phyloP scores from a whole-genome alignment of 2,888 invertebrate species.

The Oligia fasciuncula region DNA sequence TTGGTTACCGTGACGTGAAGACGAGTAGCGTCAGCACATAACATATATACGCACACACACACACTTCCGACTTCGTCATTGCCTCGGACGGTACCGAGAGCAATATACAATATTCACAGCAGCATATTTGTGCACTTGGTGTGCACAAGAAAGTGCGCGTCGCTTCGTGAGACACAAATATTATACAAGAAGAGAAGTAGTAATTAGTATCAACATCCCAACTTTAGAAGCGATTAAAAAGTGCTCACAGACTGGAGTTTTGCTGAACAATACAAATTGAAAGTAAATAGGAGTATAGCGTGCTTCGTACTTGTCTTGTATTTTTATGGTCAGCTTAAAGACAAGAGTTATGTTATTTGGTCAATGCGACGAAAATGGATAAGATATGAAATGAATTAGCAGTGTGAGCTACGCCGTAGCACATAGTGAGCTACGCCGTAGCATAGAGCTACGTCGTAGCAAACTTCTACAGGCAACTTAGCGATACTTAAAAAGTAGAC shows the following conservation, averaged over 20 bases:
- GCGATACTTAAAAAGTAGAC: not conserved
- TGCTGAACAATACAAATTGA: constrained; percentile 33
- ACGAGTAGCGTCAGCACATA: no score
- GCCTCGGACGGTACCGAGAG: no score
- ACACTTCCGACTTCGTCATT: no score
- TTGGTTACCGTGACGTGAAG: no score
- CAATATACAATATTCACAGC: no score
- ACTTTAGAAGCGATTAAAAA: constrained; percentile 18
- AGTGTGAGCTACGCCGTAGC: not conserved
- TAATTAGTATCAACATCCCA: constrained; percentile 8
- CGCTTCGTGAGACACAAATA: no score
- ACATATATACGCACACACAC: no score
- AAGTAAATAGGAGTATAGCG: constrained; percentile 32
- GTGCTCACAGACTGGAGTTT: constrained; percentile 3
- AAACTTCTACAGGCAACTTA: not conserved
- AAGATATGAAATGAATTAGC: not conserved
- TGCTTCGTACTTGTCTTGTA: constrained; percentile 1
- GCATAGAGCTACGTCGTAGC: constrained; percentile 1
- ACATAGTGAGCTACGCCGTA: not conserved
- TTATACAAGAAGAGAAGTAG: not conserved
- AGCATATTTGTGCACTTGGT: no score
- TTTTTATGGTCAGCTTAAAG: not conserved
- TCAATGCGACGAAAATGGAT: not conserved
- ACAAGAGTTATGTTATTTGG: not conserved
- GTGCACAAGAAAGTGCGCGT: no score